These are phyloP conservation scores for Phalacrocorax carbo DNA, from an alignment of 2,113 vertebrate species.

Conservation along the genomic window DNA sequence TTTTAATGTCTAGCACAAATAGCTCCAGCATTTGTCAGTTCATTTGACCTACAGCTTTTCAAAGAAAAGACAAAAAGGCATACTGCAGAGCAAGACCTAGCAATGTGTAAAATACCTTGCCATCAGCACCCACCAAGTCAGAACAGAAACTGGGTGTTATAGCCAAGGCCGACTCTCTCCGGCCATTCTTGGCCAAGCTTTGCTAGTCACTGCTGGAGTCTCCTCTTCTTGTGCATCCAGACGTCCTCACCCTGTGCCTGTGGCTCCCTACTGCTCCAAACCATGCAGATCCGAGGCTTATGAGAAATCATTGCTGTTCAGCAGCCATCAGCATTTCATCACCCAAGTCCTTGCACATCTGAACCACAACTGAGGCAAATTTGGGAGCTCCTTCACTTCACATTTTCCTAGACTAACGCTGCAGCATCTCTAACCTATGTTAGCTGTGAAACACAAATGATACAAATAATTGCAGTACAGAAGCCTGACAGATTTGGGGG, in stretches of 20 bases:
- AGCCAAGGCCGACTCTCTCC: neutral
- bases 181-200: neutral
- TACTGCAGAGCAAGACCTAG: neutral
- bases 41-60: neutral
- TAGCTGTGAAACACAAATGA: neutral
- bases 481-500: neutral
- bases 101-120: neutral
- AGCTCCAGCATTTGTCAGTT: neutral
- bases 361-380: fast-evolving
- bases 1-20: constrained; percentile 19
- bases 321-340: neutral
- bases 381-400: neutral
- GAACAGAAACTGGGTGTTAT: neutral
- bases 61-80: neutral
- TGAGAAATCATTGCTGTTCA: neutral
- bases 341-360: neutral
- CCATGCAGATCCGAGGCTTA: fast-evolving
- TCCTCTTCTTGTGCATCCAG: neutral
- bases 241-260: neutral
- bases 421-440: neutral
- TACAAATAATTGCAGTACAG: neutral
- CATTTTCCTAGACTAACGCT: neutral
- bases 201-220: neutral
- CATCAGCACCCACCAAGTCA: neutral
- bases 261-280: neutral